These are phyloP conservation scores for Lipotes vexillifer DNA, from an alignment of 2,113 vertebrate species.

Conservation along the genomic window DNA sequence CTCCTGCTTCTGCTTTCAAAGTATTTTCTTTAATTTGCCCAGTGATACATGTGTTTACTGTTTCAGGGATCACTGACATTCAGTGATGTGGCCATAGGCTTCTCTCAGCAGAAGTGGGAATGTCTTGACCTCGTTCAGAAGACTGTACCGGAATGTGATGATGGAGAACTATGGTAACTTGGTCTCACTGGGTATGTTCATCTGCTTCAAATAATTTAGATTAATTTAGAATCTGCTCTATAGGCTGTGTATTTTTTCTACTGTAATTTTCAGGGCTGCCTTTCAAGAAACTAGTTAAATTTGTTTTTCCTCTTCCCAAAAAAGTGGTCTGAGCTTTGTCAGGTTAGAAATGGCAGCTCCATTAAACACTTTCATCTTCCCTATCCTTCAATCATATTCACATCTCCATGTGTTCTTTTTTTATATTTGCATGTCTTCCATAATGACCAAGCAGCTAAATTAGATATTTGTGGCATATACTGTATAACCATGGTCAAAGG, in stretches of 20 bases:
- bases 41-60: not conserved
- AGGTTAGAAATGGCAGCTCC: not conserved
- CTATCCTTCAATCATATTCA: not conserved
- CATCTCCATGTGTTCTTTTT: not conserved
- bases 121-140: not conserved
- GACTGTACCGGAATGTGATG: not conserved
- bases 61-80: not conserved
- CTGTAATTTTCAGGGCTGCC: not conserved
- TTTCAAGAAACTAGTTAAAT: not conserved
- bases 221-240: not conserved
- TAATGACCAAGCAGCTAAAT: not conserved
- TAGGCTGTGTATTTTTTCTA: not conserved
- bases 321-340: not conserved
- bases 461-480: not conserved
- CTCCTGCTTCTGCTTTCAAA: not conserved
- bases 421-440: not conserved
- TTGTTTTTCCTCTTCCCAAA: not conserved
- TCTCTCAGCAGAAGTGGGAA: slow-evolving; percentile 3
- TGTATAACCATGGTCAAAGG: not conserved
- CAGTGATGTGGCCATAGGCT: not conserved
- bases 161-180: slow-evolving; percentile 3
- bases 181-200: not conserved
- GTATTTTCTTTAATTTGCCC: not conserved
- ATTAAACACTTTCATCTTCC: not conserved
- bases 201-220: not conserved